These are phyloP conservation scores for Pipistrellus pygmaeus DNA, from an alignment of 2,797 vertebrate species.

Conservation along the genomic window DNA sequence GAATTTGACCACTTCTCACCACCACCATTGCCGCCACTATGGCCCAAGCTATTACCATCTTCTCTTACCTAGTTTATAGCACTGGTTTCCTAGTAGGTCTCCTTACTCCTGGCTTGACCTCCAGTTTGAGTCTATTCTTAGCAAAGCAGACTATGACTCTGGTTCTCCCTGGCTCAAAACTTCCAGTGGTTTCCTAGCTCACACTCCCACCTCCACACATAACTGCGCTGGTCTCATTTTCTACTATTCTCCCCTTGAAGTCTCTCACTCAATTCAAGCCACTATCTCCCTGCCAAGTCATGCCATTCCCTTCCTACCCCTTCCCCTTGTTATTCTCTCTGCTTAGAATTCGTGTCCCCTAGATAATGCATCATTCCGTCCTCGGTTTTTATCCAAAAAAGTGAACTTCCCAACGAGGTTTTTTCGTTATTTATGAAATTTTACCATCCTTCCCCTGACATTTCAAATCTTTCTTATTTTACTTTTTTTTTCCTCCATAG, in stretches of 20 bases:
- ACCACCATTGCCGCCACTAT: neutral
- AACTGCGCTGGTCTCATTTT: neutral
- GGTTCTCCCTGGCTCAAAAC: neutral
- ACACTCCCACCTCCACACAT: neutral
- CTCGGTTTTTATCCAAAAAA: neutral
- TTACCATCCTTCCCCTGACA: neutral
- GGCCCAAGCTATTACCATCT: neutral
- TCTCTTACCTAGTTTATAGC: neutral
- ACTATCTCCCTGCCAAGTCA: neutral
- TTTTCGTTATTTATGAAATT: conserved; percentile 33
- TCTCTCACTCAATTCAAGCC: neutral
- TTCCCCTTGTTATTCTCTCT: neutral
- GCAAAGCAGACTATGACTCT: neutral
- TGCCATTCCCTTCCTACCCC: neutral
- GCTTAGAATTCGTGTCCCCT: neutral
- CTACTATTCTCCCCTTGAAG: neutral
- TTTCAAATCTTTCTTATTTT: conserved; percentile 25
- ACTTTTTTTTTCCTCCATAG: neutral
- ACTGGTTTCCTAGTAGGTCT: neutral
- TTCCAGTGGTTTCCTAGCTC: neutral
- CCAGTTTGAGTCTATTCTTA: neutral
- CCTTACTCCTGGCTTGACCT: neutral
- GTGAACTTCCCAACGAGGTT: neutral
- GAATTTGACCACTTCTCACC: neutral
- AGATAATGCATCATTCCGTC: neutral